A percentile compares a stretch with the other conserved stretches of the same genome.
phyloP scores from a whole-genome alignment of 1,140 invertebrate genomes.

The Caenorhabditis briggsae region DNA sequence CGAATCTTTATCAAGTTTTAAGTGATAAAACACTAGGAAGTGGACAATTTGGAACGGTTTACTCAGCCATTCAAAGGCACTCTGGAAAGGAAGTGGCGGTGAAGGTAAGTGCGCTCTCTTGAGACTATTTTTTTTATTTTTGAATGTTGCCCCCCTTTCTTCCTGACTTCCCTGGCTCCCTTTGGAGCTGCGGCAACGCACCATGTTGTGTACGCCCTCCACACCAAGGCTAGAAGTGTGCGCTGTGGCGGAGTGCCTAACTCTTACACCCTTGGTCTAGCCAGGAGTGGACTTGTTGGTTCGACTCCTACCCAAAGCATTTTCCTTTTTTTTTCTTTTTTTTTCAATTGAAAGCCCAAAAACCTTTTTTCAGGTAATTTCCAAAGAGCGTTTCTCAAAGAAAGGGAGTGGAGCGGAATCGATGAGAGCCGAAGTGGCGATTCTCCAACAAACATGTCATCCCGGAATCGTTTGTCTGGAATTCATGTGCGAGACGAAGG shows the following conservation, averaged over 20 bases:
- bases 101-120: constrained; percentile 93
- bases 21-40: constrained; percentile 96
- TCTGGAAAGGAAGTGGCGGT: constrained; percentile 90
- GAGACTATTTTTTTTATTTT: constrained; percentile 75
- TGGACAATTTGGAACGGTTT: constrained; percentile 97
- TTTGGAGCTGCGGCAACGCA: too few species aligned
- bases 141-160: too few species aligned
- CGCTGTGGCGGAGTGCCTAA: too few species aligned
- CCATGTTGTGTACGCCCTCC: too few species aligned
- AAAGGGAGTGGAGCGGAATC: constrained; percentile 73
- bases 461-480: constrained; percentile 83
- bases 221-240: too few species aligned
- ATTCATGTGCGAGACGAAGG: constrained; percentile 97
- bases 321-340: background rate
- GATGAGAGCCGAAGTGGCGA: constrained; percentile 72
- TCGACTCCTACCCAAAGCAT: too few species aligned
- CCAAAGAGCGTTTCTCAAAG: constrained; percentile 76
- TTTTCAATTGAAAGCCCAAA: too few species aligned
- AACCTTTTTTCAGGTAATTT: constrained; percentile 72
- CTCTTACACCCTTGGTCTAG: too few species aligned
- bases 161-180: too few species aligned
- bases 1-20: constrained; percentile 83
- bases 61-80: constrained; percentile 83
- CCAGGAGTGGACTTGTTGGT: too few species aligned
- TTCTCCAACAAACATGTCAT: constrained; percentile 75